These are phyloP conservation scores for Protodeltote pygarga DNA, from an alignment of 2,888 invertebrate genomes.

Conservation along the genomic window DNA sequence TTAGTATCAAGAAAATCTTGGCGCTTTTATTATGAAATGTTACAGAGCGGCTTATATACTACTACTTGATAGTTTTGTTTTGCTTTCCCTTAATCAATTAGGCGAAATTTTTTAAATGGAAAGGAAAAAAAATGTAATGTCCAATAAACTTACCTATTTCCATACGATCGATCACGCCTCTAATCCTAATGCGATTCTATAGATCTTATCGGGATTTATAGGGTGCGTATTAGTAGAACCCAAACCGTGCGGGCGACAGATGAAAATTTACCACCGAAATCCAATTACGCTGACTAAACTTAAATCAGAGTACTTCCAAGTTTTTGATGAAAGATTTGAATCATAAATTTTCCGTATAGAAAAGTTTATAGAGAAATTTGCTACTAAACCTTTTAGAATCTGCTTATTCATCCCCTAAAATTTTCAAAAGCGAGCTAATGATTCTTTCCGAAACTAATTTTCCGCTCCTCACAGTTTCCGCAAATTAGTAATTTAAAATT, in stretches of 20 bases:
- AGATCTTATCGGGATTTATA: slow-evolving; percentile 36
- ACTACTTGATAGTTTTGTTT: too few species aligned
- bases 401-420: slow-evolving; percentile 5
- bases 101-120: too few species aligned
- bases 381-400: slow-evolving; percentile 9
- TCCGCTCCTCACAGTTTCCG: slow-evolving; percentile 36
- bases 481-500: slow-evolving; percentile 64
- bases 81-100: neutral
- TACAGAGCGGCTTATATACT: slow-evolving; percentile 19
- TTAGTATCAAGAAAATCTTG: slow-evolving; percentile 26
- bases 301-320: too few species aligned
- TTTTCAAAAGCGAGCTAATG: slow-evolving; percentile 21
- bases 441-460: slow-evolving; percentile 43
- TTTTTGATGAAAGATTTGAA: too few species aligned
- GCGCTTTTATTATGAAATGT: slow-evolving; percentile 20
- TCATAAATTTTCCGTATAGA: neutral
- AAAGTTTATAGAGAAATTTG: neutral
- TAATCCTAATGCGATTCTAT: slow-evolving; percentile 34
- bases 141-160: too few species aligned
- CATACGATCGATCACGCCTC: slow-evolving; percentile 26
- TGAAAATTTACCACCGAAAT: slow-evolving; percentile 29
- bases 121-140: too few species aligned
- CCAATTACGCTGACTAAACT: slow-evolving; percentile 33
- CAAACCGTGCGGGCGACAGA: slow-evolving; percentile 10
- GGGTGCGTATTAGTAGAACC: slow-evolving; percentile 34